Percentiles rank a stretch among this genome's conserved stretches.
These are phyloP conservation scores for Tetrao urogallus DNA, from an alignment of 2,113 vertebrate genomes.

Conservation along the genomic window DNA sequence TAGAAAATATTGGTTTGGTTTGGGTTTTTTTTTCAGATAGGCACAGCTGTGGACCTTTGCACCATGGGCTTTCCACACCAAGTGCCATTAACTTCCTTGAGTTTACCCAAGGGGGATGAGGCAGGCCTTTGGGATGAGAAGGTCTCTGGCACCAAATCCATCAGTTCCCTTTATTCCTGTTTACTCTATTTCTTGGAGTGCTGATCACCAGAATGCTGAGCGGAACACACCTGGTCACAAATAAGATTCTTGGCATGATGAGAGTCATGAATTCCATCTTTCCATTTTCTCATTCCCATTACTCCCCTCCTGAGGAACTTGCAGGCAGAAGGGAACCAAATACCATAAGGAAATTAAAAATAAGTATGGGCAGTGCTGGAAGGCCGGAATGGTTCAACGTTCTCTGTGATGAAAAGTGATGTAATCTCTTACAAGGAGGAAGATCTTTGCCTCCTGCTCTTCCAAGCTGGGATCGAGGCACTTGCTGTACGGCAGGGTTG, in stretches of 20 bases:
- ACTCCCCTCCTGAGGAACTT: neutral
- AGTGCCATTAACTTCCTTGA: neutral
- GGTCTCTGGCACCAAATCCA: neutral
- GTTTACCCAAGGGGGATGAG: neutral
- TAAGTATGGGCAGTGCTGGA: neutral
- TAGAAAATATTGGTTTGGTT: neutral
- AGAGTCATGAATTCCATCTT: neutral
- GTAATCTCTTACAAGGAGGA: neutral
- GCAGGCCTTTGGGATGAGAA: neutral
- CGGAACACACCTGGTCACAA: conserved; percentile 4
- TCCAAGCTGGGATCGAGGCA: neutral
- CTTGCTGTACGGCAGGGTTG: neutral
- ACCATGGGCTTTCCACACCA: neutral
- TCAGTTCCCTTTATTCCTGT: neutral
- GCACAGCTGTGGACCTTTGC: neutral
- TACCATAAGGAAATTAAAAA: neutral
- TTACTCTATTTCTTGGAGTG: neutral
- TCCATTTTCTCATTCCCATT: neutral
- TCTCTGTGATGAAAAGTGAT: neutral
- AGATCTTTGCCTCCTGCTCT: neutral
- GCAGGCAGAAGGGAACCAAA: neutral
- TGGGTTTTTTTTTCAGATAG: neutral
- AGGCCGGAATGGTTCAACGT: neutral
- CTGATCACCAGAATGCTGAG: neutral
- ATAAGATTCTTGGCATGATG: neutral